Conservation (phyloP, 2,113 vertebrate species). For the Chamaetylas fuelleborni region DNA sequence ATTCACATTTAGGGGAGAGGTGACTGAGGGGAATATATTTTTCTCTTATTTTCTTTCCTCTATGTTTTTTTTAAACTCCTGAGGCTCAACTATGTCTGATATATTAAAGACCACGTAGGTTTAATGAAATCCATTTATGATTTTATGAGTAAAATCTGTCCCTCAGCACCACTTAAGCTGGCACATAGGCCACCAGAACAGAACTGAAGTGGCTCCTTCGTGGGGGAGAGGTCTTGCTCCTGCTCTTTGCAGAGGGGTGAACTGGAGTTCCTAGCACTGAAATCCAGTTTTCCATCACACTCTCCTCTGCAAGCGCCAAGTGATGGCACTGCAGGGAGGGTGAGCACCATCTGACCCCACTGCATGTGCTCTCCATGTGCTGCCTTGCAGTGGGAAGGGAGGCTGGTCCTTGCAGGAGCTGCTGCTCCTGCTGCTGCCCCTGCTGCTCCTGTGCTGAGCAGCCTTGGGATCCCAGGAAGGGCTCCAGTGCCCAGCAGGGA, state of each 20-base stretch:
- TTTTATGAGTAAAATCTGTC: constrained; percentile 45
- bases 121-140: constrained; percentile 61
- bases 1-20: neutral
- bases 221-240: neutral
- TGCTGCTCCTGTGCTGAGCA: neutral
- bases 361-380: neutral
- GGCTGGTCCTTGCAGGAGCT: neutral
- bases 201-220: neutral
- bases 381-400: neutral
- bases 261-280: neutral
- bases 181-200: neutral
- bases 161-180: constrained; percentile 9
- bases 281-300: neutral
- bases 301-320: neutral
- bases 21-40: neutral
- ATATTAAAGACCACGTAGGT: constrained; percentile 7
- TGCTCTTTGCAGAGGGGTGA: neutral
- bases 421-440: neutral
- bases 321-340: neutral
- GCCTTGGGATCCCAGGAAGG: rapidly evolving
- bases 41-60: neutral
- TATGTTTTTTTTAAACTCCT: neutral
- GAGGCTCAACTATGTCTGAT: constrained; percentile 1
- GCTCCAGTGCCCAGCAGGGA: neutral
- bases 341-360: neutral